A percentile compares a stretch with the other conserved stretches of the same genome.
phyloP scores from a whole-genome alignment of 1,140 invertebrate species.

The Octopus sinensis region DNA sequence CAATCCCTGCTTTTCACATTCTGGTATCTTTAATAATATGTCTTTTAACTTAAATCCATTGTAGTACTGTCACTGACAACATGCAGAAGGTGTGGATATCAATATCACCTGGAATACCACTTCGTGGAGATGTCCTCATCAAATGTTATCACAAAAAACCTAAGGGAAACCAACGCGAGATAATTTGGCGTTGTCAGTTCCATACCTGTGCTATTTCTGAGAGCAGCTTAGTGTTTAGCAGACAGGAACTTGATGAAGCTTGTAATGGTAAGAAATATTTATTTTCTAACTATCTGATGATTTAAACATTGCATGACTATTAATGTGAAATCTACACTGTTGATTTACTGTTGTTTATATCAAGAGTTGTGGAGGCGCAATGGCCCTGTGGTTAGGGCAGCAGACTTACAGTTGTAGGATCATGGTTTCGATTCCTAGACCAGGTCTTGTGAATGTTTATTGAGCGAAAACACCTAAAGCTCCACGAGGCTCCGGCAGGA shows the following conservation, averaged over 20 bases:
- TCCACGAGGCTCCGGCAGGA: too few relatives aligned
- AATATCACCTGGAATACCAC: conserved; percentile 68
- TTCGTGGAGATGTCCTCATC: conserved; percentile 83
- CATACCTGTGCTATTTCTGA: conserved; percentile 87
- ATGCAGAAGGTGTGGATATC: conserved; percentile 57
- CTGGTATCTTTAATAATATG: too few relatives aligned
- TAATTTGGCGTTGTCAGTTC: conserved; percentile 81
- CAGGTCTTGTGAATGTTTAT: too few relatives aligned
- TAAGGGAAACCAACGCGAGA: conserved; percentile 58
- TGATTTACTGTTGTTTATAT: too few relatives aligned
- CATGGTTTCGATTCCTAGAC: too few relatives aligned
- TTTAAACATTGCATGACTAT: too few relatives aligned
- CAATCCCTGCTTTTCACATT: too few relatives aligned
- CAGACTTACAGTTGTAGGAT: too few relatives aligned
- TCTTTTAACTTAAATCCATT: conserved; percentile 23
- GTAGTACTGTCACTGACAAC: conserved; percentile 56
- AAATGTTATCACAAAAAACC: conserved; percentile 77
- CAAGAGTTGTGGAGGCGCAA: too few relatives aligned
- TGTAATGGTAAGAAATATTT: conserved; percentile 65
- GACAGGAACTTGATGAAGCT: conserved; percentile 81
- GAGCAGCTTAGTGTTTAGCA: conserved; percentile 77
- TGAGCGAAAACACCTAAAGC: too few relatives aligned
- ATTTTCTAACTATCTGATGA: background rate
- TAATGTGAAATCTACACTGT: too few relatives aligned
- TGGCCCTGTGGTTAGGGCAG: too few relatives aligned